A percentile compares a stretch with the other conserved stretches of the same genome.
Conservation (phyloP, 2,888 invertebrate genomes). For the Vanessa cardui region DNA sequence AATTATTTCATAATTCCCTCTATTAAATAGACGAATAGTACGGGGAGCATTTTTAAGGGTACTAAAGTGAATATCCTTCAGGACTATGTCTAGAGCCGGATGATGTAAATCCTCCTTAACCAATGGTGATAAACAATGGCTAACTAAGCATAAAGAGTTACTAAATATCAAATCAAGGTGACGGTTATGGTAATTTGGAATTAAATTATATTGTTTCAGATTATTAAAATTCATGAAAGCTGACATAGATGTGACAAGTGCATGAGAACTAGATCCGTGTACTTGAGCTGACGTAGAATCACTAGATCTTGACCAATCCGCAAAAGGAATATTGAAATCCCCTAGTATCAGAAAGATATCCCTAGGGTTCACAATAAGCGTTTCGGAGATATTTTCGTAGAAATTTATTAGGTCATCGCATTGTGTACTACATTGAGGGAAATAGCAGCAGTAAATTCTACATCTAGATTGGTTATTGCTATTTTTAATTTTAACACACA, state of each 20-base stretch:
- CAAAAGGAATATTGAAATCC: not conserved
- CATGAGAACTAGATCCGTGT: not conserved
- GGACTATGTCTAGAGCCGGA: not conserved
- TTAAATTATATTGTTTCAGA: not conserved
- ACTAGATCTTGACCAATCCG: not conserved
- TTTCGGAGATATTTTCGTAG: not conserved
- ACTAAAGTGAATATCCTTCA: not conserved
- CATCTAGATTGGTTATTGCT: not conserved
- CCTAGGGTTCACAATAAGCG: not conserved
- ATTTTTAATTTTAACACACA: not conserved
- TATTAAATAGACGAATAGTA: not conserved
- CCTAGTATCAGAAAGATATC: not conserved
- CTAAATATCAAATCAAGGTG: not conserved
- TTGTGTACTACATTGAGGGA: constrained; percentile 1
- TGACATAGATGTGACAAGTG: constrained; percentile 1
- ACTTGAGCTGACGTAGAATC: not conserved
- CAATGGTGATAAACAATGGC: not conserved
- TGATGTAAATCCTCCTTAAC: not conserved
- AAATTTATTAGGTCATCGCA: not conserved
- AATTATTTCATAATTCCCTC: not conserved
- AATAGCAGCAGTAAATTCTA: constrained; percentile 2
- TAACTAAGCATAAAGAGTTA: not conserved
- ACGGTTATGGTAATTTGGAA: not conserved
- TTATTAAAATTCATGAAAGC: not conserved
- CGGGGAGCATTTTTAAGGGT: not conserved